Conservation (phyloP, 2,113 vertebrate genomes). For the Tragelaphus buxtoni region DNA sequence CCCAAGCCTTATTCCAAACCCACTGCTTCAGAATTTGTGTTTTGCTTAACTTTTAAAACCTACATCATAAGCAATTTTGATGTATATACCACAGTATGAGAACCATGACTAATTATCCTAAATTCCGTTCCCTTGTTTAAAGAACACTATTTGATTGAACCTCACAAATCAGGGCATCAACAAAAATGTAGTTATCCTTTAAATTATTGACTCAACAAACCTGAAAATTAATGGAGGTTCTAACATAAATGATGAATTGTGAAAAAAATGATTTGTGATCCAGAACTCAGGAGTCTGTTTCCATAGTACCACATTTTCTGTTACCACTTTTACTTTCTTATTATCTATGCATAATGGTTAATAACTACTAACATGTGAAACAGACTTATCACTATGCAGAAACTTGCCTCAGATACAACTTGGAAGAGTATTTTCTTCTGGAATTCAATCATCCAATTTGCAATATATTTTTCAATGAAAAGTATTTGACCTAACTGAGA, state of each 20-base stretch:
- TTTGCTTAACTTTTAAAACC: not conserved
- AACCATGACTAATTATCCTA: not conserved
- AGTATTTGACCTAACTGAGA: not conserved
- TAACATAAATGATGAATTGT: not conserved
- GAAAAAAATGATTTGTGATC: not conserved
- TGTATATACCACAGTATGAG: not conserved
- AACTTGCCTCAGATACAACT: not conserved
- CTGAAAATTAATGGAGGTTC: not conserved
- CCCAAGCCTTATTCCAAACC: not conserved
- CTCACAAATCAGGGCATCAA: not conserved
- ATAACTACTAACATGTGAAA: not conserved
- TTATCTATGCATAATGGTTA: not conserved
- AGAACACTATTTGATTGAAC: not conserved
- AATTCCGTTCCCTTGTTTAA: not conserved
- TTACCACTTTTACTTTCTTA: not conserved
- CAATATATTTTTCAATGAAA: not conserved
- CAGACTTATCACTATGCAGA: not conserved
- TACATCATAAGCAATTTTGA: not conserved
- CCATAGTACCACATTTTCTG: not conserved
- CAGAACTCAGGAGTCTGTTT: not conserved
- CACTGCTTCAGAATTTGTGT: not conserved
- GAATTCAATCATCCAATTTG: not conserved
- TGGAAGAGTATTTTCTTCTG: not conserved
- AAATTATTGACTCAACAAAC: not conserved
- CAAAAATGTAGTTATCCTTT: not conserved